Conservation (phyloP, 2,888 invertebrate genomes). For the Didymodactylos carnosus region DNA sequence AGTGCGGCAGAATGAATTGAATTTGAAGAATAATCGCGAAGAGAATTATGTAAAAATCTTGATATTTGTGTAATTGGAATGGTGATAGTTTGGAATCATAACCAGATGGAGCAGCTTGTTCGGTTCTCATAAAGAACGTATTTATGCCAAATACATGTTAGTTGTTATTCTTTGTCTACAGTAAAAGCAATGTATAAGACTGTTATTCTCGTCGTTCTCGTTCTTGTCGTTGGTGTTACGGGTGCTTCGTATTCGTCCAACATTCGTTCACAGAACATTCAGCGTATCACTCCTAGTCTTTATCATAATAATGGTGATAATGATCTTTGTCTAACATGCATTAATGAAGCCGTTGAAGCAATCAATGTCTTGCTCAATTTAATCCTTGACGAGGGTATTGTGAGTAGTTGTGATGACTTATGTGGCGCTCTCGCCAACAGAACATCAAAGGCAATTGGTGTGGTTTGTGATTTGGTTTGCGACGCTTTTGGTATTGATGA, state of each 20-base stretch:
- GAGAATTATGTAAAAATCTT: too few relatives aligned
- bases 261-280: not conserved
- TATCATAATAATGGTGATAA: constrained; percentile 12
- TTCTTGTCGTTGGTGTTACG: not conserved
- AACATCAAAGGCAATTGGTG: constrained; percentile 20
- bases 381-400: constrained; percentile 21
- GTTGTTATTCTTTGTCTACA: too few relatives aligned
- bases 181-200: not conserved
- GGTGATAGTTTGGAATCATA: too few relatives aligned
- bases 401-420: constrained; percentile 20
- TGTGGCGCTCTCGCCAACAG: constrained; percentile 21
- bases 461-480: constrained; percentile 22
- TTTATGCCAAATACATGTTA: too few relatives aligned
- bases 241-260: not conserved
- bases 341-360: constrained; percentile 22
- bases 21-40: too few relatives aligned
- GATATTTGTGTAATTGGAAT: too few relatives aligned
- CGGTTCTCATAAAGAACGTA: not conserved
- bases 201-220: not conserved
- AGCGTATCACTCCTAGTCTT: not conserved
- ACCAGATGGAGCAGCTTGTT: not conserved
- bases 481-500: constrained; percentile 22
- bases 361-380: constrained; percentile 23
- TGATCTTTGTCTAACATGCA: constrained; percentile 22
- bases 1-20: too few relatives aligned